phyloP scores from a whole-genome alignment of 2,888 invertebrate genomes.

The Amblyjoppa fuscipennis region DNA sequence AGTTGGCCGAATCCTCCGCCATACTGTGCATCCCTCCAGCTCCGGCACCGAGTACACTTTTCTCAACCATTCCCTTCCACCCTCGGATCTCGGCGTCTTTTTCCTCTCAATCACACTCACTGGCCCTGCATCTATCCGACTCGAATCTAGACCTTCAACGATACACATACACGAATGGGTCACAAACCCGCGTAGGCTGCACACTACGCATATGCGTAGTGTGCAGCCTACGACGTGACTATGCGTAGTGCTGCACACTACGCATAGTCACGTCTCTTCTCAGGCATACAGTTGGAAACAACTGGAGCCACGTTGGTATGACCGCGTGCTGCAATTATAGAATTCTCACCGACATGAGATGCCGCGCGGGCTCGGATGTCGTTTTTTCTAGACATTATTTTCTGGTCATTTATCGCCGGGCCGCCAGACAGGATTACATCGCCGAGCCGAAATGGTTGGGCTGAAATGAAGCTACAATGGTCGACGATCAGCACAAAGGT shows the following conservation, averaged over 20 bases:
- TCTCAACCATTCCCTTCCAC: constrained; percentile 1
- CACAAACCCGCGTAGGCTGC: not conserved
- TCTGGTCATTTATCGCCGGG: constrained; percentile 5
- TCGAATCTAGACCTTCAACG: not conserved
- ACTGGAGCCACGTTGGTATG: not conserved
- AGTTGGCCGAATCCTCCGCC: constrained; percentile 1
- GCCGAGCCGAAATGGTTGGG: not conserved
- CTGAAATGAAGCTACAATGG: not conserved
- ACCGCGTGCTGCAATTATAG: constrained; percentile 12
- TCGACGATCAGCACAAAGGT: too few species aligned
- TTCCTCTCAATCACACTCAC: not conserved
- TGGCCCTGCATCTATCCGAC: not conserved
- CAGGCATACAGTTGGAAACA: not conserved
- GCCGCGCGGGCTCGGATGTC: not conserved
- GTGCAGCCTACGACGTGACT: too few species aligned
- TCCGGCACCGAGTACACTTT: constrained; percentile 14
- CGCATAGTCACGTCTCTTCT: not conserved
- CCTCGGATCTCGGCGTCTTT: not conserved
- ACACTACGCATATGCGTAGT: too few species aligned
- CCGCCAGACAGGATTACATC: not conserved
- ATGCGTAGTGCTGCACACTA: too few species aligned
- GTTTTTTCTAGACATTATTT: not conserved
- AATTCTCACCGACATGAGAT: not conserved
- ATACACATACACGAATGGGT: constrained; percentile 33
- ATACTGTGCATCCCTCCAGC: not conserved